phyloP scores from a whole-genome alignment of 2,797 vertebrate genomes.

The Pseudochirops corinnae region DNA sequence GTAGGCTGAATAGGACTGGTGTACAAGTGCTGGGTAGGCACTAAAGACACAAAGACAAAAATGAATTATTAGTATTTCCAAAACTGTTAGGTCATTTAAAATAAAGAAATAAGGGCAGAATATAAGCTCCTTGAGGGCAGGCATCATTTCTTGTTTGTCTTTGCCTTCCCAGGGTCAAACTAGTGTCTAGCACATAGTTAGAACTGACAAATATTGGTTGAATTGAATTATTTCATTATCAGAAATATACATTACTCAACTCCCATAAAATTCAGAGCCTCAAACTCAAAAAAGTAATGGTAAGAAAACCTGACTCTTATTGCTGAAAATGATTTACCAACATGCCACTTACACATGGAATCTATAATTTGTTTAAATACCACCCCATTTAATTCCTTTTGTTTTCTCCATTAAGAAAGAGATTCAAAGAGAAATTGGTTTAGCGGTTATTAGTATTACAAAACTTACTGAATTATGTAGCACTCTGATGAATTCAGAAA shows the following conservation, averaged over 20 bases:
- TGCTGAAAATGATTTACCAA: background rate
- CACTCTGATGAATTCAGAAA: slow-evolving; percentile 56
- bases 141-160: background rate
- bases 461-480: slow-evolving; percentile 32
- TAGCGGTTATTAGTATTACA: slow-evolving; percentile 19
- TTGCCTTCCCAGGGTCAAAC: background rate
- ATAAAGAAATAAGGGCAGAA: background rate
- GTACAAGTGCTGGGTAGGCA: background rate
- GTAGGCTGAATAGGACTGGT: background rate
- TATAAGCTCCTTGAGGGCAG: background rate
- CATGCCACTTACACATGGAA: slow-evolving; percentile 24
- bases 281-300: background rate
- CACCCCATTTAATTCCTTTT: slow-evolving; percentile 1
- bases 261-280: background rate
- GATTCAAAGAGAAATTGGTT: slow-evolving; percentile 9
- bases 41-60: background rate
- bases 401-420: slow-evolving; percentile 26
- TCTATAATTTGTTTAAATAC: background rate
- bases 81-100: background rate
- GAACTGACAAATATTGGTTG: background rate
- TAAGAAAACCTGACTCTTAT: background rate
- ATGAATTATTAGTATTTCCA: background rate
- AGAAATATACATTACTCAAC: background rate
- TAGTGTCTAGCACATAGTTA: background rate
- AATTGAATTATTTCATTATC: background rate